Conservation (phyloP, 2,113 vertebrate species). For the Columba janthina region DNA sequence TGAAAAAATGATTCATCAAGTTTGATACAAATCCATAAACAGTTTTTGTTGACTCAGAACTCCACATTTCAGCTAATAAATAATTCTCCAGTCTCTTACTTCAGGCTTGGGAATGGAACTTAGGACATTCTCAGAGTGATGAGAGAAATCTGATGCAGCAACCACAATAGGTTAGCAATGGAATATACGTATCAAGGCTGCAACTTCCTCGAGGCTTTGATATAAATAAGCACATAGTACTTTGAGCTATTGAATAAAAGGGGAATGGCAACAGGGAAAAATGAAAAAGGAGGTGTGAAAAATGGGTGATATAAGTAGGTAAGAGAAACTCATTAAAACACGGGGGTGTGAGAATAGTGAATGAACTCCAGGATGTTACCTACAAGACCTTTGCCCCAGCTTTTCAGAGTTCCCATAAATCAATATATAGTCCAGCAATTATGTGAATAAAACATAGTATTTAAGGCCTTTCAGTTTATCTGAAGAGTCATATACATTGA, state of each 20-base stretch:
- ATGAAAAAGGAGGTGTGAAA: neutral
- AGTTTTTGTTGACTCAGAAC: neutral
- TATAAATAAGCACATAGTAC: neutral
- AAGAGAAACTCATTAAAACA: neutral
- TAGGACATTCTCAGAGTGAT: fast-evolving
- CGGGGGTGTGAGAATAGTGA: neutral
- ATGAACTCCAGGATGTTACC: neutral
- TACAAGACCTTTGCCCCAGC: neutral
- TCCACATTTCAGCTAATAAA: neutral
- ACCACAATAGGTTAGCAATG: neutral
- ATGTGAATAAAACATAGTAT: neutral
- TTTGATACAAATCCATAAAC: neutral
- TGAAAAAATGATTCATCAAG: neutral
- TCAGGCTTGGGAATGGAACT: neutral
- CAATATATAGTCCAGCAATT: neutral
- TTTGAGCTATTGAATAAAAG: neutral
- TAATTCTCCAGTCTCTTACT: neutral
- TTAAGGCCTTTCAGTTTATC: neutral
- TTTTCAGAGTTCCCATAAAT: neutral
- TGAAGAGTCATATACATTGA: neutral
- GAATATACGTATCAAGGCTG: neutral
- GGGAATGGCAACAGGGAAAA: neutral
- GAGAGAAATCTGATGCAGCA: neutral
- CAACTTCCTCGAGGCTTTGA: neutral
- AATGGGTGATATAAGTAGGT: neutral